Base-by-base conservation (phyloP, 2,797 vertebrate species). In the Sarcoramphus papa region DNA sequence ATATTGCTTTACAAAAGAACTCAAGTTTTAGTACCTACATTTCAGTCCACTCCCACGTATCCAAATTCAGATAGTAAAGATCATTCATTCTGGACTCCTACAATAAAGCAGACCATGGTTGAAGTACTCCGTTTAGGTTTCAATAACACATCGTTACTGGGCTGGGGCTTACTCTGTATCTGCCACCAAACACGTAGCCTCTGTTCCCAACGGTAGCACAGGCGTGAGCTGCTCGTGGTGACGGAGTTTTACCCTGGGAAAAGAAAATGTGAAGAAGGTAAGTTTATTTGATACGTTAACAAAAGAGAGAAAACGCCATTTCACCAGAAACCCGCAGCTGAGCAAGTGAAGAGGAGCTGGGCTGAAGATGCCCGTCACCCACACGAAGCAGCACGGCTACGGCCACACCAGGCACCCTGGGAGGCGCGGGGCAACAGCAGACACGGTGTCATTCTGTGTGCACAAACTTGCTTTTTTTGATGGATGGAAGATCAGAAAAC, bases 1-100 rank as follows among this genome's bases (percentile, higher is more conserved):
- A 0, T 4, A 18, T 9, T 4, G 28, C 37, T 67, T 68, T 45
- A 20, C 50, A 64, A 41, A 56, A 37, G 25, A 30, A 16, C 48
- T 35, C 9, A 0, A 22, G 73, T 0, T 9, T 13, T 62, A 60
- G 93, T 90, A 98, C 99, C 92, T 98, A 99, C 99, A 99, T 98
- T 98, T 99, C 99, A 69, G 98, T 99, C 99, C 99, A 99, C 85
- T 99, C 98, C 99, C 99, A 99, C 0, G 98, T 99, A 91, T 99
- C 99, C 98, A 99, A 96, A 96, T 99, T 98, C 90, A 99, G 98
- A 95, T 97, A 99, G 98, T 99, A 99, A 28, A 99, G 98, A 74
- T 99, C 99, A 25, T 99, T 99, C 97, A 99, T 98, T 68, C 99
- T 98, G 90, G 98, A 99, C 80, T 99, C 99, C 99, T 99, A 67